Evolutionary conservation across 2,113 vertebrate species (phyloP), one percentile per base, ranked within the genome.

Genomic region (Aix galericulata): DNA sequence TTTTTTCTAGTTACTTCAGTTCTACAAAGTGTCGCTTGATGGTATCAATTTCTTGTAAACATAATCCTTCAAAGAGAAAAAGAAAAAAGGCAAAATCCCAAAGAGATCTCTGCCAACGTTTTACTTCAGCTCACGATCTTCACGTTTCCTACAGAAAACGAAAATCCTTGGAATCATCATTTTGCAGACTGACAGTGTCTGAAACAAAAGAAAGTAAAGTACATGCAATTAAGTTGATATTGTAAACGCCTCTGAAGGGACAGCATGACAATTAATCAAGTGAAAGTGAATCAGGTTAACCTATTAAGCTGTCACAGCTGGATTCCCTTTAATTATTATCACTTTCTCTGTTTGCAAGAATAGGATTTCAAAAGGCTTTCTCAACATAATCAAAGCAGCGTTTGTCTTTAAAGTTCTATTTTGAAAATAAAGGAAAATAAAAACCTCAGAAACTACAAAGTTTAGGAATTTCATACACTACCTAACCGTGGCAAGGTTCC

Each of bases 31-130:
- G 81, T 92, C n/a, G 5, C 86, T 91, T 95, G 96, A 96, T 56
- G 88, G 82, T 81, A 92, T 97, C 87, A 96, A 88, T 95, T 94
- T 95, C 75, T 93, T 97, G 97, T 97, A 97, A 98, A 97, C 97
- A 96, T 95, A 95, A 95, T 98, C 93, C 91, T 97, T 97, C 50
- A 27, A 90, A 85, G 76, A 83, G 29, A 90, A 90, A 56, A 91
- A 73, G 50, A 86, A 73, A 80, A 87, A 36, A 26, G 67, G 76
- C 80, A 93, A 91, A 78, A 95, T 85, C 90, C 59, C 91, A 42
- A 76, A 89, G 82, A 64, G 94, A 89, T 50, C 95, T 97, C 75
- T 89, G 81, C 96, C 93, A 93, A 53, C 3, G 34, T 78, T 93
- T 95, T 89, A 97, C 86, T 97, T 97, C 97, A 95, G 93, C 92